Conservation (phyloP, 2,888 invertebrate genomes). For the Gnatocerus cornutus region DNA sequence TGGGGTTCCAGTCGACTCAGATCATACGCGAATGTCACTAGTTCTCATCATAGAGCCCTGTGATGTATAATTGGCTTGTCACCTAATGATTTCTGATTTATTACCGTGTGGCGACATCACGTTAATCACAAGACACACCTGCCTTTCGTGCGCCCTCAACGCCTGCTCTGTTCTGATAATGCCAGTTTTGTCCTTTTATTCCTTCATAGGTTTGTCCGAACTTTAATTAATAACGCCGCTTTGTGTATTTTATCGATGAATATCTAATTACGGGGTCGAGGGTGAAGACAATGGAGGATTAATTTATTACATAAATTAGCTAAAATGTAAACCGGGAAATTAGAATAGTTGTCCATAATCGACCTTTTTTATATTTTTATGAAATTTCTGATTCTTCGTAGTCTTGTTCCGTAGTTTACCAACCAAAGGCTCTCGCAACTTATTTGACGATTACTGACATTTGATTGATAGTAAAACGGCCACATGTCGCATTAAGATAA, state of each 20-base stretch:
- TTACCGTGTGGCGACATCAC: slow-evolving; percentile 58
- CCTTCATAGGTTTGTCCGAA: slow-evolving; percentile 13
- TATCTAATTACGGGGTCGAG: not conserved
- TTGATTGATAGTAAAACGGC: too few species aligned
- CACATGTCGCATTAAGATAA: too few species aligned
- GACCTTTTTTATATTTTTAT: too few species aligned
- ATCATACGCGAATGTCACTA: slow-evolving; percentile 61
- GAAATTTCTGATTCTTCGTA: too few species aligned
- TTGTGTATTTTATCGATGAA: slow-evolving; percentile 10
- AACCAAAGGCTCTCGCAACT: too few species aligned
- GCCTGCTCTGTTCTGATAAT: slow-evolving; percentile 40
- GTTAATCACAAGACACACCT: slow-evolving; percentile 63
- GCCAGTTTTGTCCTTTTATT: slow-evolving; percentile 28
- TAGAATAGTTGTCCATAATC: too few species aligned
- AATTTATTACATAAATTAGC: not conserved
- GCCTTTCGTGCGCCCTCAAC: slow-evolving; percentile 50
- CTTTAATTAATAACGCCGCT: slow-evolving; percentile 35
- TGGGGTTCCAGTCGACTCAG: slow-evolving; percentile 57
- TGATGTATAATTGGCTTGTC: slow-evolving; percentile 65
- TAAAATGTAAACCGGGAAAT: too few species aligned
- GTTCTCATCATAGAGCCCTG: slow-evolving; percentile 57
- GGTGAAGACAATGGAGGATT: not conserved
- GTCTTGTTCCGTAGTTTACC: too few species aligned
- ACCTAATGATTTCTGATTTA: slow-evolving; percentile 66
- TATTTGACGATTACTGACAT: too few species aligned